Evolutionary conservation across 2,888 invertebrate genomes (phyloP).

Genomic region (Resseliella maxima): DNA sequence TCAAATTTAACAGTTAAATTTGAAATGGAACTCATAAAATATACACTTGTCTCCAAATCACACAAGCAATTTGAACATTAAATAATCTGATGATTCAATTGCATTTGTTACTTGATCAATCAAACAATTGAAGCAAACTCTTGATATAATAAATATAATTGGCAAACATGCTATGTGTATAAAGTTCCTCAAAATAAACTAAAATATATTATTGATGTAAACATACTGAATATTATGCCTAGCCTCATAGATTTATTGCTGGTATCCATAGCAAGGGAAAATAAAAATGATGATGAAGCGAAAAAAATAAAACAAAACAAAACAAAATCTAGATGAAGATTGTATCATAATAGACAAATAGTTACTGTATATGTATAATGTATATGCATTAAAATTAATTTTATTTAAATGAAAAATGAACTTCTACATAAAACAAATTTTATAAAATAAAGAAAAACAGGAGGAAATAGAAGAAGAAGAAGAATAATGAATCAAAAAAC

Average conservation of each 20-base stretch:
- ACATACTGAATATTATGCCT: background rate
- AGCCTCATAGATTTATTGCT: constrained; percentile 17
- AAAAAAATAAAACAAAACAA: background rate
- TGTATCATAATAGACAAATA: constrained; percentile 29
- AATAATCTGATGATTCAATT: background rate
- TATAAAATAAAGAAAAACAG: background rate
- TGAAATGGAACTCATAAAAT: background rate
- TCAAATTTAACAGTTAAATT: too few species aligned
- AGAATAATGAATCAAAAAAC: background rate
- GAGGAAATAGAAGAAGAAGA: background rate
- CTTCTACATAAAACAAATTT: constrained; percentile 24
- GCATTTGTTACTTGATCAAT: background rate
- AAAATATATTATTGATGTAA: background rate
- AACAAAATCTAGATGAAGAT: background rate
- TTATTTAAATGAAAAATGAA: too few species aligned
- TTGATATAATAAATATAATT: background rate
- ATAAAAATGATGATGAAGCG: too few species aligned
- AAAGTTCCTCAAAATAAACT: constrained; percentile 37
- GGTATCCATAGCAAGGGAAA: background rate
- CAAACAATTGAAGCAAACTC: background rate
- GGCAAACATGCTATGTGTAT: constrained; percentile 29
- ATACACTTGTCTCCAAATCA: background rate
- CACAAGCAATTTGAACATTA: background rate
- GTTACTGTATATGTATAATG: constrained; percentile 30
- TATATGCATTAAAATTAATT: background rate